A percentile compares a stretch with the other conserved stretches of the same genome.
Evolutionary conservation across 1,140 invertebrate genomes (phyloP).

Genomic region (Panulirus ornatus): DNA sequence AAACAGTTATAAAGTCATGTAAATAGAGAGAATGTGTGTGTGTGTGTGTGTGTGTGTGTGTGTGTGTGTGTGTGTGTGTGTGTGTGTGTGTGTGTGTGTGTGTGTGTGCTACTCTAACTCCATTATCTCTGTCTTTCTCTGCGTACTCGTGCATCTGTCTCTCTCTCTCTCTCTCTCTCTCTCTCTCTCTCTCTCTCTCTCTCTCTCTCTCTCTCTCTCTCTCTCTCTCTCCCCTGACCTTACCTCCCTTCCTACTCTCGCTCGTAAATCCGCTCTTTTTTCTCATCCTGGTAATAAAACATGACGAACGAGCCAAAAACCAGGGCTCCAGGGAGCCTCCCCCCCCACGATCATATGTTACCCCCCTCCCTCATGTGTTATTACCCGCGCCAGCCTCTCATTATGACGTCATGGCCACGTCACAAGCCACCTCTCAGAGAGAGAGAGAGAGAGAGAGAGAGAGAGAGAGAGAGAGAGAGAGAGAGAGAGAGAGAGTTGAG

Average conservation of each 20-base stretch:
- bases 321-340: background rate
- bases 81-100: conserved; percentile 10
- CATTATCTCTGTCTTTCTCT: too few species aligned
- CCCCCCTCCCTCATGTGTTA: conserved; percentile 22
- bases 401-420: conserved; percentile 7
- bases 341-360: conserved; percentile 4
- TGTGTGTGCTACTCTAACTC: background rate
- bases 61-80: conserved; percentile 7
- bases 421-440: too few species aligned
- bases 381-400: background rate
- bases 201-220: background rate
- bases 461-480: too few species aligned
- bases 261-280: background rate
- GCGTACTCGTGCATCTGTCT: background rate
- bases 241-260: background rate
- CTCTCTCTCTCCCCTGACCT: background rate
- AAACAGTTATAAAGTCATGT: too few species aligned
- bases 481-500: too few species aligned
- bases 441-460: too few species aligned
- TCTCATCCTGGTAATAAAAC: background rate
- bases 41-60: conserved; percentile 7
- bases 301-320: background rate
- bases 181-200: background rate
- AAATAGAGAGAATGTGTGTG: background rate
- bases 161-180: background rate